Percentiles rank a stretch among this genome's conserved stretches.
Conservation (phyloP, 1,140 invertebrate genomes). For the Campoletis sonorensis region DNA sequence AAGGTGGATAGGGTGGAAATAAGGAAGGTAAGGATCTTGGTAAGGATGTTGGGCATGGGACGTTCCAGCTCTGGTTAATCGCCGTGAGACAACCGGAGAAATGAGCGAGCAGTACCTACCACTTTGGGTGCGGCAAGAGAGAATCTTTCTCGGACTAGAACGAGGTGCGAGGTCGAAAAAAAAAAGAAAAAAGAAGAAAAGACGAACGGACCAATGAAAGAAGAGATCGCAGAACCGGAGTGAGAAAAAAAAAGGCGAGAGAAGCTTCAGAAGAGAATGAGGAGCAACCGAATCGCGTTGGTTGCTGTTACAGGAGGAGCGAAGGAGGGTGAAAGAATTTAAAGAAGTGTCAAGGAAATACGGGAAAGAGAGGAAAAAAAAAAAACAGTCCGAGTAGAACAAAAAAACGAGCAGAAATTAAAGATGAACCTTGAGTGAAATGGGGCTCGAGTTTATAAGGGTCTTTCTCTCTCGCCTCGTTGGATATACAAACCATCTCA, state of each 20-base stretch:
- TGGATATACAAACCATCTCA: slow-evolving; percentile 23
- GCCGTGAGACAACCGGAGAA: slow-evolving; percentile 77
- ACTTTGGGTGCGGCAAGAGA: slow-evolving; percentile 50
- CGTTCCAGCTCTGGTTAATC: slow-evolving; percentile 74
- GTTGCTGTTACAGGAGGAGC: background rate
- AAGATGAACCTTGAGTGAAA: slow-evolving; percentile 77
- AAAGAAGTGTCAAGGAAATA: slow-evolving; percentile 74
- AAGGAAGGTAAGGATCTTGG: background rate
- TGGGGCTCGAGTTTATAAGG: slow-evolving; percentile 76
- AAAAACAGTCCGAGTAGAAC: slow-evolving; percentile 18
- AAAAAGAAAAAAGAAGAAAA: slow-evolving; percentile 42
- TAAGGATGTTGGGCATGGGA: background rate
- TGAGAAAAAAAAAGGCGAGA: slow-evolving; percentile 49
- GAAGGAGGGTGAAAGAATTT: slow-evolving; percentile 66
- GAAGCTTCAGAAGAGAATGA: slow-evolving; percentile 49
- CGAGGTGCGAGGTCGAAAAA: slow-evolving; percentile 49
- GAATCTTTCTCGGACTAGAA: slow-evolving; percentile 49
- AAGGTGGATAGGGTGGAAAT: slow-evolving; percentile 45
- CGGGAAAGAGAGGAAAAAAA: slow-evolving; percentile 46
- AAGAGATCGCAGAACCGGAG: slow-evolving; percentile 10
- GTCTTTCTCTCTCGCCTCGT: slow-evolving; percentile 56
- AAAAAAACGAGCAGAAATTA: slow-evolving; percentile 77
- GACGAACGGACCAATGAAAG: slow-evolving; percentile 51
- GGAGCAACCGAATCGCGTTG: slow-evolving; percentile 36
- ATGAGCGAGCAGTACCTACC: slow-evolving; percentile 72